Percentiles rank a stretch among this genome's conserved stretches.
phyloP scores from a whole-genome alignment of 2,113 vertebrate genomes.

The Bubo scandiacus region DNA sequence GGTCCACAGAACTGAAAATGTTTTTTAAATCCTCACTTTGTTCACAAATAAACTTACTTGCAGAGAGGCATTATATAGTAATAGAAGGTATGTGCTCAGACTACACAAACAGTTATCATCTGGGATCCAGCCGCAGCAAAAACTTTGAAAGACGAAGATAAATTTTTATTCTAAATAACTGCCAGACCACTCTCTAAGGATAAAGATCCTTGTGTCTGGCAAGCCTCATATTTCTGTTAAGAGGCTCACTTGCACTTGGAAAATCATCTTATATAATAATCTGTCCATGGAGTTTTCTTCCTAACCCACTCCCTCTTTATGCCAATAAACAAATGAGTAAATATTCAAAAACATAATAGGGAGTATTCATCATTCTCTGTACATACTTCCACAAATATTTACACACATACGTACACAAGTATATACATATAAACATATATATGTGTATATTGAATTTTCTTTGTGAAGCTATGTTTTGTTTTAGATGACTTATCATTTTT shows the following conservation, averaged over 20 bases:
- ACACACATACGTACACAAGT: neutral
- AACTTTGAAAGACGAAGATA: neutral
- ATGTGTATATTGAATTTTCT: neutral
- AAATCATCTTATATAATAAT: neutral
- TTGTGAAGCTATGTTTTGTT: neutral
- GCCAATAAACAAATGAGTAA: neutral
- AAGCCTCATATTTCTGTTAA: neutral
- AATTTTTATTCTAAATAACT: neutral
- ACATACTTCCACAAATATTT: neutral
- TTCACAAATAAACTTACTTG: neutral
- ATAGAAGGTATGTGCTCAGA: neutral
- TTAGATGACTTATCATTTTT: neutral
- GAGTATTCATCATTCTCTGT: neutral
- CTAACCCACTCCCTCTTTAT: neutral
- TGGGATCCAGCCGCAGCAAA: neutral
- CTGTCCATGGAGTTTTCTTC: neutral
- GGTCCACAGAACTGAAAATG: neutral
- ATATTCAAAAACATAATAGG: neutral
- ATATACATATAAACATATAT: neutral
- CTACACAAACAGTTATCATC: neutral
- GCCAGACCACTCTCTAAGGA: neutral
- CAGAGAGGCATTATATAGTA: neutral
- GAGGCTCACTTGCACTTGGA: neutral
- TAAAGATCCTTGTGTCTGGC: neutral
- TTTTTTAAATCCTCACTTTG: neutral